Percentiles rank a stretch among this genome's conserved stretches.
Conservation (phyloP, 2,888 invertebrate genomes). For the Mesoligia furuncula region DNA sequence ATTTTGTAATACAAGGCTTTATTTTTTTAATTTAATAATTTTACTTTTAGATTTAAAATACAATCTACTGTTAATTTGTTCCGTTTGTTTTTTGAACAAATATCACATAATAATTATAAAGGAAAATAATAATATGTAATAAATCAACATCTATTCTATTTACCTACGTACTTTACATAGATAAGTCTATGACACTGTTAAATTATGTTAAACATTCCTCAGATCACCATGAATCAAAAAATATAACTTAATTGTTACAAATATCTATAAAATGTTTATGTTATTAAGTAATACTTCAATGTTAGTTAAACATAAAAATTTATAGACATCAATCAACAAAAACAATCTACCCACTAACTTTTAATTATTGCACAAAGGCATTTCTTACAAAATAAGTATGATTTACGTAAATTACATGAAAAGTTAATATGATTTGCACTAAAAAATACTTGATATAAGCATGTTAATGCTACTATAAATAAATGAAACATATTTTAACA, state of each 20-base stretch:
- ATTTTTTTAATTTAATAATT: conserved; percentile 22
- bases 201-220: conserved; percentile 62
- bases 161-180: conserved; percentile 58
- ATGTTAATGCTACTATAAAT: conserved; percentile 52
- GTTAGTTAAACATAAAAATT: conserved; percentile 49
- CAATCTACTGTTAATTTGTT: conserved; percentile 70
- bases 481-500: conserved; percentile 53
- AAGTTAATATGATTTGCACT: conserved; percentile 64
- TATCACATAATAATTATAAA: conserved; percentile 58
- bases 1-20: conserved; percentile 42
- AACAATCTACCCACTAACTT: conserved; percentile 58
- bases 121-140: conserved; percentile 51
- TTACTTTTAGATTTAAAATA: conserved; percentile 38
- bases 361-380: conserved; percentile 75
- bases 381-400: conserved; percentile 60
- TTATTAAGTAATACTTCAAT: conserved; percentile 54
- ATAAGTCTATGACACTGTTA: conserved; percentile 68
- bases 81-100: conserved; percentile 66
- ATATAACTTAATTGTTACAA: conserved; percentile 50
- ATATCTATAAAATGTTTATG: conserved; percentile 51
- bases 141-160: conserved; percentile 51
- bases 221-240: conserved; percentile 57
- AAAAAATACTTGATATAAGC: conserved; percentile 60
- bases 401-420: conserved; percentile 54
- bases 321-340: conserved; percentile 61